Evolutionary conservation across 2,888 invertebrate species (phyloP).

Genomic region (Patella ulyssiponensis): DNA sequence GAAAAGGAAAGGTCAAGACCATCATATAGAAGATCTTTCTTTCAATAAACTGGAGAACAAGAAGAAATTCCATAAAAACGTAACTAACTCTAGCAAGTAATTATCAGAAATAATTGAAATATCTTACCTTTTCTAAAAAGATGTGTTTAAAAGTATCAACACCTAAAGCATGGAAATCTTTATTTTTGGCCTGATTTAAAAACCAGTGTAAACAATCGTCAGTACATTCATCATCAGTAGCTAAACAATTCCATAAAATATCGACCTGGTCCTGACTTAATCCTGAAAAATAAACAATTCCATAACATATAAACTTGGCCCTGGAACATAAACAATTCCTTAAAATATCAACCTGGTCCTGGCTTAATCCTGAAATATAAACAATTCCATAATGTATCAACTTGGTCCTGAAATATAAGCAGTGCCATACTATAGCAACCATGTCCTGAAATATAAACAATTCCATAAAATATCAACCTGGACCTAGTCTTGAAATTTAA

Average conservation of each 20-base stretch:
- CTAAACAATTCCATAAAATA: conserved; percentile 91
- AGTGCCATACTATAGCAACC: too few relatives aligned
- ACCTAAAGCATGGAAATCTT: conserved; percentile 90
- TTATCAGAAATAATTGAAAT: neutral
- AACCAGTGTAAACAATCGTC: conserved; percentile 96
- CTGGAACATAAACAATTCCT: conserved; percentile 89
- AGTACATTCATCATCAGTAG: conserved; percentile 86
- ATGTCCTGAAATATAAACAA: too few relatives aligned
- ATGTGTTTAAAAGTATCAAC: conserved; percentile 89
- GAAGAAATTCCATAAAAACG: neutral
- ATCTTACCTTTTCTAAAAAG: conserved; percentile 82
- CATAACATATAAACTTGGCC: too few relatives aligned
- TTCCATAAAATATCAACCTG: too few relatives aligned
- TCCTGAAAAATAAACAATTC: conserved; percentile 39
- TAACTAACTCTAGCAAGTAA: neutral
- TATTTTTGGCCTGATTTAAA: conserved; percentile 89
- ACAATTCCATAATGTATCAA: neutral
- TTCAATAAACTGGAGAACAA: neutral
- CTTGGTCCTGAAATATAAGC: too few relatives aligned
- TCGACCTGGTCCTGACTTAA: conserved; percentile 86
- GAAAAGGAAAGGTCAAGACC: neutral
- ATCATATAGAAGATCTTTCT: neutral
- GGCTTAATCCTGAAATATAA: conserved; percentile 61
- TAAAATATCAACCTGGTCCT: conserved; percentile 90
- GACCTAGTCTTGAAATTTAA: too few relatives aligned